Evolutionary conservation across 2,113 vertebrate species (phyloP).

Genomic region (Seriola aureovittata): DNA sequence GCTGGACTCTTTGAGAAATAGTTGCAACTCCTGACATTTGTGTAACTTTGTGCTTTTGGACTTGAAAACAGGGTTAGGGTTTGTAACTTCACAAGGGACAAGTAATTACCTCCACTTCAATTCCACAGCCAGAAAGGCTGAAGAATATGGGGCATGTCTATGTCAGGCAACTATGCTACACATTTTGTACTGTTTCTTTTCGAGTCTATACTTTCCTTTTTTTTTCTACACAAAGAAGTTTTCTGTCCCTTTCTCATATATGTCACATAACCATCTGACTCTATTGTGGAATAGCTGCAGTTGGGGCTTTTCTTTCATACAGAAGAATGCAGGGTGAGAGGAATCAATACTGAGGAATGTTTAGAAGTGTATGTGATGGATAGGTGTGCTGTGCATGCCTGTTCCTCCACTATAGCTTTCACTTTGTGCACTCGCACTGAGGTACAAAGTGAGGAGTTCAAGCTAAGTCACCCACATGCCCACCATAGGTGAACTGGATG

Average conservation of each 20-base stretch:
- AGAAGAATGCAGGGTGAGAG: slow-evolving; percentile 45
- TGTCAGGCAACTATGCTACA: slow-evolving; percentile 21
- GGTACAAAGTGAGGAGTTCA: slow-evolving; percentile 46
- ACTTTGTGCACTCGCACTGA: slow-evolving; percentile 44
- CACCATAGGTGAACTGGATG: background rate
- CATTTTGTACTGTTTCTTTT: slow-evolving; percentile 8
- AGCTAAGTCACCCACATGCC: background rate
- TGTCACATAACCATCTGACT: slow-evolving; percentile 60
- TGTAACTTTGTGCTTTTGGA: background rate
- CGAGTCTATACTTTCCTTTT: background rate
- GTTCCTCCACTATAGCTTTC: slow-evolving; percentile 47
- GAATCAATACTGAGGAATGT: slow-evolving; percentile 59
- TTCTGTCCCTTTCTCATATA: slow-evolving; percentile 33
- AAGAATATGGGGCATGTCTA: slow-evolving; percentile 26
- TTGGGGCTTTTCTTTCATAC: slow-evolving; percentile 56
- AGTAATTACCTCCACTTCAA: slow-evolving; percentile 49
- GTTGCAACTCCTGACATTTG: background rate
- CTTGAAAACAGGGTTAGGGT: background rate
- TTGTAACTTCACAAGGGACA: slow-evolving; percentile 37
- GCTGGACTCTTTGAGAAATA: background rate
- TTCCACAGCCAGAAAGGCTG: slow-evolving; percentile 30
- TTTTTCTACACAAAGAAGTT: slow-evolving; percentile 39
- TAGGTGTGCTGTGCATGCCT: slow-evolving; percentile 23
- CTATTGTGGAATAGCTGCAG: slow-evolving; percentile 59
- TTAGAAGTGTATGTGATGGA: background rate